Base-by-base conservation (phyloP, 2,888 invertebrate species). In the Diaphora mendica region DNA sequence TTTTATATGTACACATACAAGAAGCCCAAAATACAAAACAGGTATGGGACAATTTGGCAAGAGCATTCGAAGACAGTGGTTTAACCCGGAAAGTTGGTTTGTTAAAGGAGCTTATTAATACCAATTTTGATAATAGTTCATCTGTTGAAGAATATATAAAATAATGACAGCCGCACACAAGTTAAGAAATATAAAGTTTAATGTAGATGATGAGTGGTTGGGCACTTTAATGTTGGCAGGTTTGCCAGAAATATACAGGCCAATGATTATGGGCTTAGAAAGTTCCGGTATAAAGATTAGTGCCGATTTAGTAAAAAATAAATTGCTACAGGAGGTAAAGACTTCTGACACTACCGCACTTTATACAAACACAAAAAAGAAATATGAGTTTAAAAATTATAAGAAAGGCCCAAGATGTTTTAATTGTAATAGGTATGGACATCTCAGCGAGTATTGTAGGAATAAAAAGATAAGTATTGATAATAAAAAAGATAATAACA, bases 371-470 rank as follows among this genome's bases (percentile, higher is more conserved):
- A 33, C 67, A 67, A 67, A 67, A 67, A 67, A n/a, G n/a, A n/a
- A 30, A 13, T 7, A 15, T 48, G 48, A 44, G 15, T 20, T 17
- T 26, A 44, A 44, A 42, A 67, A 20, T 33, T 13, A 48, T 30
- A 48, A 48, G 26, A 67, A 67, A 67, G 69, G 69, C n/a, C 59
- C 69, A 0, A 51, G 55, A 35, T 68, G 68, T 42, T 68, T 55
- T 68, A 33, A 55, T 23, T 55, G 55, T n/a, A 74, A 76, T 65
- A 78, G 74, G 48, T 69, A 77, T 42, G 79, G 79, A 20, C 79
- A 81, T 67, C 33, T 78, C 11, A 68, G 68, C 35, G 55, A 55
- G 55, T 73, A 87, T 91, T 88, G 84, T 87, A 95, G 85, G n/a
- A 17, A 59, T 69, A 69, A 51, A 48, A 55, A 68, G 4, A 33